Conservation (phyloP, 2,113 vertebrate genomes). For the Hymenochirus boettgeri region DNA sequence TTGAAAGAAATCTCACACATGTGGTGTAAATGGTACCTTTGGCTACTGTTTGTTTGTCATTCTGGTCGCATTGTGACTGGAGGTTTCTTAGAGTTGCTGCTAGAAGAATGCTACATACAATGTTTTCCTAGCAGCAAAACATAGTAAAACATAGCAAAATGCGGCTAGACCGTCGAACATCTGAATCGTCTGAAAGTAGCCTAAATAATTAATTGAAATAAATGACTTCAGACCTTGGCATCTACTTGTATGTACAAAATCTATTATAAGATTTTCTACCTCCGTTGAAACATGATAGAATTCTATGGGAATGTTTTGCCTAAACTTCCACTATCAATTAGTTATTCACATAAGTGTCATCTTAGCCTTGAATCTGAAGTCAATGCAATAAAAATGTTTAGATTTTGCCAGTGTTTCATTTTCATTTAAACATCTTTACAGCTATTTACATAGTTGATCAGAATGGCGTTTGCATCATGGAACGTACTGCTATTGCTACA, state of each 20-base stretch:
- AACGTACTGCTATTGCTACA: constrained; percentile 58
- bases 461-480: constrained; percentile 55
- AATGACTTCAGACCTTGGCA: too few species aligned
- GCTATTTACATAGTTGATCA: constrained; percentile 65
- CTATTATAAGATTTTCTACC: background rate
- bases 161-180: too few species aligned
- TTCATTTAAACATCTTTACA: constrained; percentile 65
- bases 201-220: too few species aligned
- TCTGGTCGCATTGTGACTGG: too few species aligned
- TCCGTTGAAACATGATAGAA: background rate
- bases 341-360: constrained; percentile 40
- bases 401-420: constrained; percentile 59
- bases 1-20: too few species aligned
- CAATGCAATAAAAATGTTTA: constrained; percentile 54
- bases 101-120: too few species aligned
- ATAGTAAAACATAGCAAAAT: too few species aligned
- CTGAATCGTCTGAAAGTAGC: too few species aligned
- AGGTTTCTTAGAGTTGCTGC: too few species aligned
- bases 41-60: too few species aligned
- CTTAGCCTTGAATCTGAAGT: constrained; percentile 42
- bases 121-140: too few species aligned
- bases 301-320: constrained; percentile 41
- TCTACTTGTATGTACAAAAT: background rate
- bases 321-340: constrained; percentile 51
- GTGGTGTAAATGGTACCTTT: too few species aligned